Evolutionary conservation across 2,797 vertebrate species (phyloP), one percentile per base, ranked within the genome.

Genomic region (Anguilla pacifica): DNA sequence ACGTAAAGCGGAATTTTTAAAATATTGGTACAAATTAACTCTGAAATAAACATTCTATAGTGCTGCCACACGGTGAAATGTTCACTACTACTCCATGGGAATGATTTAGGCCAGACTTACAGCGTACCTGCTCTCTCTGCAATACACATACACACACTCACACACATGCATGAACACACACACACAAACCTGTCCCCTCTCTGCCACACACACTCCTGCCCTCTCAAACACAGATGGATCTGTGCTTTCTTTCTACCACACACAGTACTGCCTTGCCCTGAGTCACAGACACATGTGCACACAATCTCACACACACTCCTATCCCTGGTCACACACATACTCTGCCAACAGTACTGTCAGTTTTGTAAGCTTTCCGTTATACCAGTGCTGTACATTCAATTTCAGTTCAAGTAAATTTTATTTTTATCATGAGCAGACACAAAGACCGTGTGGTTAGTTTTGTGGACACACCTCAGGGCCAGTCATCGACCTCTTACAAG

Each of bases 401-500:
- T 57, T 57, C 55, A 57, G 55, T 57, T 57, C 55, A 57, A 15
- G 10, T 13, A 57, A 57, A 17, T 15, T 57, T 11, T 15, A 57
- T 57, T 15, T 17, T 2, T 1, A 67, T 67, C 5, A 67, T 67
- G 61, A 4, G 15, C n/a, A 67, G n/a, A 67, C 61, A 67, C n/a
- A 25, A 25, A 67, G 11, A 31, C 70, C 28, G 11, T 35, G 70
- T 17, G 31, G 70, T 31, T 11, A 39, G 11, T 74, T 39, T 13
- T 46, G 35, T 46, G 39, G 86, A 91, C 90, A 86, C 77, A 72
- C 74, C 91, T 77, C 83, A 59, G 70, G 87, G 86, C 88, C 91
- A 89, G 90, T 59, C 39, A 83, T 85, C 91, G 88, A 89, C 89
- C 90, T 89, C 39, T 90, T 91, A 87, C 88, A 90, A 92, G 88